Evolutionary conservation across 2,888 invertebrate genomes (phyloP), one percentile per base, ranked within the genome.

Genomic region (Diabrotica balteata): DNA sequence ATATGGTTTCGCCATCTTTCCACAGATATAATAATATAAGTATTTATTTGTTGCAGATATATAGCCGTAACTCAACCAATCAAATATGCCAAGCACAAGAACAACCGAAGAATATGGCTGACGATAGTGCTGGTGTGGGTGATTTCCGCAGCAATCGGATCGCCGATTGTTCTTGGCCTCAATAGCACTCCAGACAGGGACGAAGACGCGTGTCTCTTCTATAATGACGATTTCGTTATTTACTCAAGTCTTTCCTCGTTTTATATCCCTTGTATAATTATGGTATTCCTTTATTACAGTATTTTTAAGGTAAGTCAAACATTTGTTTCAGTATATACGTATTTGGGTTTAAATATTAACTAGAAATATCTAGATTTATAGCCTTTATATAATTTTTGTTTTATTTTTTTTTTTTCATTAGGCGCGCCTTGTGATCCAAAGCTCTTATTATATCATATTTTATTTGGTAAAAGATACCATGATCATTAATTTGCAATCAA

Each of bases 31-130:
- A n/a, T n/a, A n/a, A n/a, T n/a, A n/a, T n/a, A n/a, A n/a, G n/a
- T n/a, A 32, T 3, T 32, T 3, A 67, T 77, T 73, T 76, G 69
- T 84, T 87, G 62, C 90, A 98, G 98, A 88, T 99, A 97, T 85
- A 97, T 98, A 80, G 99, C 99, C 73, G 98, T 99, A 77, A 98
- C 98, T 57, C 94, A 96, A 84, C 99, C 99, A 80, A 98, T 99
- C 84, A 96, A 98, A 85, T 99, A 99, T 87, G 97, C 98, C 68
- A 96, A 97, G 83, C 97, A 98, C 88, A 96, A 97, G 88, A 98
- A 96, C 88, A 96, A 94, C 86, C 89, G 91, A 63, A 90, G 98
- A 70, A 96, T 98, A 55, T 95, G 95, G 90, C 86, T 97, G 83
- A 98, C 97, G 77, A 96, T 99, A 80, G 91, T 93, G 51, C 87